Conservation (phyloP, 2,113 vertebrate genomes). For the Takifugu flavidus region DNA sequence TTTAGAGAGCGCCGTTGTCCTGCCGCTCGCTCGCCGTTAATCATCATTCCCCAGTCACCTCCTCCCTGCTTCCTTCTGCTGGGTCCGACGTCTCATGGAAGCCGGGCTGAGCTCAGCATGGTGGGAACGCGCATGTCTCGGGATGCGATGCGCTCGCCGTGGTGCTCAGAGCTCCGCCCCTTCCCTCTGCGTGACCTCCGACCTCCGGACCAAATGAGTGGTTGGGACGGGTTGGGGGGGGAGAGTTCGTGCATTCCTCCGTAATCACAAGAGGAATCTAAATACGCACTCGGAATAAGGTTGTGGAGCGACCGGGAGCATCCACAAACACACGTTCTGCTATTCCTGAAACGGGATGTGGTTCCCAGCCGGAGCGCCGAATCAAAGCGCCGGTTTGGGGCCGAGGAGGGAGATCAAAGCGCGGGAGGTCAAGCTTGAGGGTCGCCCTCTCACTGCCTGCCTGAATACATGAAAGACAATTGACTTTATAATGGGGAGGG, state of each 20-base stretch:
- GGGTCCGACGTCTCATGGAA: too few species aligned
- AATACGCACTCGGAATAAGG: constrained; percentile 74
- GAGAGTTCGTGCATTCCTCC: constrained; percentile 72
- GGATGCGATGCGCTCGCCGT: too few species aligned
- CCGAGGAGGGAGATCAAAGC: constrained; percentile 60
- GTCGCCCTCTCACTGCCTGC: constrained; percentile 66
- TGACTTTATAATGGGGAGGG: constrained; percentile 73
- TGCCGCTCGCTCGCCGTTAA: constrained; percentile 52
- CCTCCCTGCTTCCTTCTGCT: constrained; percentile 32
- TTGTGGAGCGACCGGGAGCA: constrained; percentile 60
- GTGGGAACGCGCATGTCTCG: constrained; percentile 27
- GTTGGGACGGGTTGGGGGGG: constrained; percentile 60
- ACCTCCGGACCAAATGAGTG: constrained; percentile 69
- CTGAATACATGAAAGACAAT: constrained; percentile 70
- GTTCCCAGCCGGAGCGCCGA: constrained; percentile 66
- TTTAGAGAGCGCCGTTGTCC: constrained; percentile 57
- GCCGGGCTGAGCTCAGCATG: too few species aligned
- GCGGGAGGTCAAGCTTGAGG: constrained; percentile 67
- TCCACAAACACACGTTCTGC: constrained; percentile 71
- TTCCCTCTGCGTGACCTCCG: constrained; percentile 38
- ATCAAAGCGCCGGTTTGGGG: constrained; percentile 61
- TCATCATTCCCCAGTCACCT: constrained; percentile 61
- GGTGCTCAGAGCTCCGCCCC: constrained; percentile 9
- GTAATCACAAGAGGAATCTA: constrained; percentile 74
- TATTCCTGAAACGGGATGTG: constrained; percentile 72